phyloP scores from a whole-genome alignment of 2,888 invertebrate species.

The Cryptocheilus praepositus region DNA sequence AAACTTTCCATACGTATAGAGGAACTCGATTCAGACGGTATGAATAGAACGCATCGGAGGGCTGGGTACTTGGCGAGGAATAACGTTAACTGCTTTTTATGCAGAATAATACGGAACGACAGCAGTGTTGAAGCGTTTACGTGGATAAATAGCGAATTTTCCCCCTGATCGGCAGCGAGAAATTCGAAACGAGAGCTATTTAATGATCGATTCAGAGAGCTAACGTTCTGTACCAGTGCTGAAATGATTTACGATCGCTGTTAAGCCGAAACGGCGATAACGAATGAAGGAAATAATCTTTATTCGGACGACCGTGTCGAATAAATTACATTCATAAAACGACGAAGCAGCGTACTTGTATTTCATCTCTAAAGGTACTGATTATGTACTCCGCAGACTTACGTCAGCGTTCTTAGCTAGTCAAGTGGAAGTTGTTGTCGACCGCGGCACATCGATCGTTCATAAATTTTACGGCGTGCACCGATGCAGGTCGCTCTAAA shows the following conservation, averaged over 20 bases:
- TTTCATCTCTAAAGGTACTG: background rate
- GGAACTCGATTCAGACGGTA: conserved; percentile 32
- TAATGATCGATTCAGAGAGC: too few species aligned
- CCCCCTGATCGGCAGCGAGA: too few species aligned
- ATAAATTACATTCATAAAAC: too few species aligned
- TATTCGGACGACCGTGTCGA: too few species aligned
- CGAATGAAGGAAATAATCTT: too few species aligned
- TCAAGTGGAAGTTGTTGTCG: conserved; percentile 2
- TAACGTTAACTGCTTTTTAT: background rate
- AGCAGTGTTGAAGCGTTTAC: too few species aligned
- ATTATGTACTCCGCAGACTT: conserved; percentile 5
- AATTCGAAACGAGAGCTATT: too few species aligned
- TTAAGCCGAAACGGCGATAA: too few species aligned
- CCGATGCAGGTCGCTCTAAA: conserved; percentile 31
- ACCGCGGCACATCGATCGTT: conserved; percentile 44
- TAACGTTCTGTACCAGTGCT: too few species aligned
- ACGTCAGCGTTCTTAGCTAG: conserved; percentile 2
- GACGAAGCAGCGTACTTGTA: too few species aligned
- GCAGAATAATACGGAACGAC: background rate
- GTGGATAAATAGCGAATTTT: too few species aligned
- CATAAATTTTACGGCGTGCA: conserved; percentile 47
- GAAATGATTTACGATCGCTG: too few species aligned
- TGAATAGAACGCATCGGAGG: conserved; percentile 25
- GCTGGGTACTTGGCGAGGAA: background rate
- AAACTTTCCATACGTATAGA: conserved; percentile 40